Evolutionary conservation across 2,113 vertebrate genomes (phyloP).

Genomic region (Rhinopithecus roxellana): DNA sequence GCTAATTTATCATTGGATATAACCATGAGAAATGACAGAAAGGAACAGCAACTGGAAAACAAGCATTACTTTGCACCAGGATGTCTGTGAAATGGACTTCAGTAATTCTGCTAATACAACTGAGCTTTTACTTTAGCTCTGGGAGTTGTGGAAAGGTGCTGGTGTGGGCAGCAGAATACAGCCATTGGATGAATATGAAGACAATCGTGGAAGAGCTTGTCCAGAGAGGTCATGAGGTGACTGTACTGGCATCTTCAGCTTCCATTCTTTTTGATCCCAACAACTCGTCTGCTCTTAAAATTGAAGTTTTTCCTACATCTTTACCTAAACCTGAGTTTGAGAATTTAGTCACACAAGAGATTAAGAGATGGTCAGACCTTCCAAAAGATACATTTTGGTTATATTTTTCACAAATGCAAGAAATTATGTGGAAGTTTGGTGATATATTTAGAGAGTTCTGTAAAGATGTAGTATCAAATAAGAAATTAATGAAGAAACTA

Average conservation of each 20-base stretch:
- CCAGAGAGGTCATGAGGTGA: constrained; percentile 69
- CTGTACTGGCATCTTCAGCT: constrained; percentile 79
- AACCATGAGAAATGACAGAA: not conserved
- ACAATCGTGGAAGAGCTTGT: not conserved
- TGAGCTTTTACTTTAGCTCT: not conserved
- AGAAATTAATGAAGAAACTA: not conserved
- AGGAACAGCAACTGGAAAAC: not conserved
- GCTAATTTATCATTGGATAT: not conserved
- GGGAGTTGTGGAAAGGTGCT: not conserved
- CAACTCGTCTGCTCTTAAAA: constrained; percentile 54
- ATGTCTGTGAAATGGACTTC: not conserved
- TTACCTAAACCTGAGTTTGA: constrained; percentile 76
- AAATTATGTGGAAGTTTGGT: rapidly evolving
- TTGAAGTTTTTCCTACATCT: constrained; percentile 74
- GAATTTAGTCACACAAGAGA: too few relatives aligned
- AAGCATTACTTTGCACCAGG: not conserved
- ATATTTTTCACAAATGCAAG: not conserved
- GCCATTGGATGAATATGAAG: not conserved
- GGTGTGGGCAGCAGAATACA: not conserved
- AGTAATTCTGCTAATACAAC: not conserved
- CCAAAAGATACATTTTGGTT: not conserved
- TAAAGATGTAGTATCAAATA: not conserved
- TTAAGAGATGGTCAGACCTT: not conserved
- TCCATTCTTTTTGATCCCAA: constrained; percentile 77
- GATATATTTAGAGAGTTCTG: rapidly evolving